Percentiles rank a stretch among this genome's conserved stretches.
Conservation (phyloP, 2,797 vertebrate genomes). For the Arctocebus calabarensis region DNA sequence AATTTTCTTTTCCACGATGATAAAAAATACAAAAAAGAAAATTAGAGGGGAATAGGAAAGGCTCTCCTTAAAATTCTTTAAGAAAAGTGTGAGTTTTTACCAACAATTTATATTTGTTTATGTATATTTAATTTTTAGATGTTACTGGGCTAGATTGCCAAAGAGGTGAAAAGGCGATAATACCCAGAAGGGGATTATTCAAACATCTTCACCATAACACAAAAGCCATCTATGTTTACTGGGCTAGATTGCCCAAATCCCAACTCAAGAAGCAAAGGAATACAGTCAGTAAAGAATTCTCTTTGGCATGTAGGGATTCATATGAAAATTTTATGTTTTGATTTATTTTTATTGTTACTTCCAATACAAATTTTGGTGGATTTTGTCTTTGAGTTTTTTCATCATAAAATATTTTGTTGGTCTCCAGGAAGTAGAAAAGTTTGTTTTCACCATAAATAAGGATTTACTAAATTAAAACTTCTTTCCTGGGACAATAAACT, state of each 20-base stretch:
- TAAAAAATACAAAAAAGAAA: slow-evolving; percentile 12
- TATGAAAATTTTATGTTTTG: background rate
- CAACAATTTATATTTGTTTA: background rate
- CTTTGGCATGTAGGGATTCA: background rate
- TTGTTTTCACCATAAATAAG: slow-evolving; percentile 8
- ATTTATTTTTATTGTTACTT: slow-evolving; percentile 38
- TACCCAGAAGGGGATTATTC: background rate
- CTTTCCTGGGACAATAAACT: slow-evolving; percentile 49
- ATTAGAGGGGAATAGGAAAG: background rate
- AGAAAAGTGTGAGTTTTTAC: background rate
- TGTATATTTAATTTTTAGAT: background rate
- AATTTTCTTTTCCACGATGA: background rate
- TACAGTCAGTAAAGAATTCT: background rate
- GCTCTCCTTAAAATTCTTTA: background rate
- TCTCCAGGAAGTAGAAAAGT: slow-evolving; percentile 22
- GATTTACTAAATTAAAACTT: slow-evolving; percentile 47
- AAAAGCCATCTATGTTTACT: background rate
- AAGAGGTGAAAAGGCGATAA: background rate
- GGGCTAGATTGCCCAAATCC: background rate
- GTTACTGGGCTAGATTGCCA: background rate
- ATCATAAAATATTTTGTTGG: slow-evolving; percentile 1
- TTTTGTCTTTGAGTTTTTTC: background rate
- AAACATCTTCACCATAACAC: background rate
- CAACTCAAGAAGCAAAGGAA: background rate
- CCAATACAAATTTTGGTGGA: background rate